A percentile compares a stretch with the other conserved stretches of the same genome.
Conservation (phyloP, 2,113 vertebrate species). For the Cyprinodon variegatus region DNA sequence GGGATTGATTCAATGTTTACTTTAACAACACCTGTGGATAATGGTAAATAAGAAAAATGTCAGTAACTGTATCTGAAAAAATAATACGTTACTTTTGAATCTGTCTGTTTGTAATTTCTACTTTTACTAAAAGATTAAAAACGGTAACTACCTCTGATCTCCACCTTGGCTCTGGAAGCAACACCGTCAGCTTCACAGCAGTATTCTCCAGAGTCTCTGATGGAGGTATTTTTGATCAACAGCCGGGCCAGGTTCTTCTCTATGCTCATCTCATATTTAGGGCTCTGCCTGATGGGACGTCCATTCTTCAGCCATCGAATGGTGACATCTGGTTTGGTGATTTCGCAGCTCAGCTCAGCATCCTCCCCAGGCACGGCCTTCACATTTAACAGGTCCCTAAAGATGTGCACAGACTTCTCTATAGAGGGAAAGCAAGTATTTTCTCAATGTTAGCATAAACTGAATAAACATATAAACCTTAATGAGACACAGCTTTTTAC, state of each 20-base stretch:
- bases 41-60: no score
- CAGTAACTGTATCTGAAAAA: no score
- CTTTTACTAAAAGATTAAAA: background rate
- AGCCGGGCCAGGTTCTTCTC: constrained; percentile 80
- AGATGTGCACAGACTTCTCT: constrained; percentile 88
- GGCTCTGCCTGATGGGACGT: constrained; percentile 81
- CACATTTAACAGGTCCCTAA: constrained; percentile 83
- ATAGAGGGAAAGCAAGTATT: constrained; percentile 1
- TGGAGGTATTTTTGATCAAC: constrained; percentile 77
- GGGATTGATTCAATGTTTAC: no score
- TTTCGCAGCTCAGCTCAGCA: constrained; percentile 87
- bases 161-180: constrained; percentile 83
- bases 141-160: constrained; percentile 83
- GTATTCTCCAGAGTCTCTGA: constrained; percentile 90
- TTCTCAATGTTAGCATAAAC: background rate
- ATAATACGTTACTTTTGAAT: background rate
- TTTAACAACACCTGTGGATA: no score
- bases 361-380: constrained; percentile 82
- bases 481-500: constrained; percentile 60
- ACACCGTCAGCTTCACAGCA: constrained; percentile 85
- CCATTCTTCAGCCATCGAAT: constrained; percentile 91
- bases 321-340: constrained; percentile 81
- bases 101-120: background rate
- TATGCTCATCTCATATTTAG: constrained; percentile 83
- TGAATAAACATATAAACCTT: background rate